A percentile compares a stretch with the other conserved stretches of the same genome.
Conservation (phyloP, 1,140 invertebrate species). For the Laupala kohalensis region DNA sequence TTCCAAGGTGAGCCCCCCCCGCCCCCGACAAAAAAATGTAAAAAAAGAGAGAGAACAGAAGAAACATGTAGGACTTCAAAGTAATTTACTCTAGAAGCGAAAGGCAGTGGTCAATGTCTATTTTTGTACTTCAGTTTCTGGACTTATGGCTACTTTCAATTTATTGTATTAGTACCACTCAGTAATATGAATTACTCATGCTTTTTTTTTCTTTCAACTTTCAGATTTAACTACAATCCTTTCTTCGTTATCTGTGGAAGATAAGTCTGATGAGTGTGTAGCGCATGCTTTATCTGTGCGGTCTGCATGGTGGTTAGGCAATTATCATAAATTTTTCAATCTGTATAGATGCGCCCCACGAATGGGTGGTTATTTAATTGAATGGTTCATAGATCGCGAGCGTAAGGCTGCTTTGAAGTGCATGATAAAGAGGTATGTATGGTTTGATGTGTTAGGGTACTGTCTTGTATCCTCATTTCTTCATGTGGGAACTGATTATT, state of each 20-base stretch:
- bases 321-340: conserved; percentile 85
- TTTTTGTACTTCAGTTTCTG: too few relatives aligned
- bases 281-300: conserved; percentile 73
- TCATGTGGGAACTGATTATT: too few relatives aligned
- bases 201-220: too few relatives aligned
- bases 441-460: conserved; percentile 5
- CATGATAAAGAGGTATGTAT: conserved; percentile 93
- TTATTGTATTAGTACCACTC: too few relatives aligned
- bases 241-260: conserved; percentile 57
- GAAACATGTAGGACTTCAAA: too few relatives aligned
- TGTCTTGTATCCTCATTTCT: neutral
- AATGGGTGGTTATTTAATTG: conserved; percentile 93
- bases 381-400: conserved; percentile 92
- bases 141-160: too few relatives aligned
- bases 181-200: too few relatives aligned
- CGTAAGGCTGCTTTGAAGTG: conserved; percentile 77
- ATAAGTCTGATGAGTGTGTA: conserved; percentile 74
- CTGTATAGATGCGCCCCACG: conserved; percentile 75
- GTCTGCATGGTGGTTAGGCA: conserved; percentile 79
- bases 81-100: too few relatives aligned
- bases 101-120: too few relatives aligned
- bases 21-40: too few relatives aligned
- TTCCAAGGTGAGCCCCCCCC: too few relatives aligned
- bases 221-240: conserved; percentile 86
- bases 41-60: too few relatives aligned